phyloP scores from a whole-genome alignment of 2,113 vertebrate species.

The zebrafish (Danio rerio) region DNA sequence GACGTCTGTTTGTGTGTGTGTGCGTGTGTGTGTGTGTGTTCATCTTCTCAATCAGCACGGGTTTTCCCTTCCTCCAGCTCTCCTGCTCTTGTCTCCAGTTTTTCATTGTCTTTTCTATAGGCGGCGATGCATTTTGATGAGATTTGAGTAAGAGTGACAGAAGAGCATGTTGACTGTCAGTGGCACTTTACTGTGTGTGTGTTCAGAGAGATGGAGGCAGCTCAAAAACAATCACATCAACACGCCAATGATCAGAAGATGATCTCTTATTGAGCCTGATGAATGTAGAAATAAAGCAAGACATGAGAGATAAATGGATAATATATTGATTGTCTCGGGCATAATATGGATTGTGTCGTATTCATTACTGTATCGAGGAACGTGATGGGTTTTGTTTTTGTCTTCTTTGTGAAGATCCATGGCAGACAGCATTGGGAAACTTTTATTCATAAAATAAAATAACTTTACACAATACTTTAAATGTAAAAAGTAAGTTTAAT shows the following conservation, averaged over 20 bases:
- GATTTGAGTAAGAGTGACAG: conserved; percentile 79
- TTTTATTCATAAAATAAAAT: neutral
- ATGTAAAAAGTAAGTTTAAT: too few species aligned
- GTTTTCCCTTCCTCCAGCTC: conserved; percentile 35
- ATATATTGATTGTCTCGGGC: conserved; percentile 1
- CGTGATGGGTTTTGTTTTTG: conserved; percentile 4
- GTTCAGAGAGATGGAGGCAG: conserved; percentile 73
- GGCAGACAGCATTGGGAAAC: neutral
- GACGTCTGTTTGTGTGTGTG: neutral
- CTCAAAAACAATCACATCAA: conserved; percentile 78
- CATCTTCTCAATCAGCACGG: conserved; percentile 19
- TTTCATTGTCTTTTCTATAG: conserved; percentile 20
- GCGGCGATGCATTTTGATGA: conserved; percentile 71
- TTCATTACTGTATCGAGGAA: neutral
- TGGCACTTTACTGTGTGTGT: conserved; percentile 74
- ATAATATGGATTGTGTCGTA: conserved; percentile 3
- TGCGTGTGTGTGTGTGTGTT: neutral
- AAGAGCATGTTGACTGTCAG: conserved; percentile 81
- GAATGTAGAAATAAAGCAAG: conserved; percentile 35
- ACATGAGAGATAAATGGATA: neutral
- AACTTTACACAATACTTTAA: neutral
- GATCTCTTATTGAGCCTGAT: conserved; percentile 74
- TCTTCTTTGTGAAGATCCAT: neutral
- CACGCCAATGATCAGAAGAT: conserved; percentile 76
- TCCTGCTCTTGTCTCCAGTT: neutral